Conservation (phyloP, 2,888 invertebrate species). For the Balanococcus diminutus region DNA sequence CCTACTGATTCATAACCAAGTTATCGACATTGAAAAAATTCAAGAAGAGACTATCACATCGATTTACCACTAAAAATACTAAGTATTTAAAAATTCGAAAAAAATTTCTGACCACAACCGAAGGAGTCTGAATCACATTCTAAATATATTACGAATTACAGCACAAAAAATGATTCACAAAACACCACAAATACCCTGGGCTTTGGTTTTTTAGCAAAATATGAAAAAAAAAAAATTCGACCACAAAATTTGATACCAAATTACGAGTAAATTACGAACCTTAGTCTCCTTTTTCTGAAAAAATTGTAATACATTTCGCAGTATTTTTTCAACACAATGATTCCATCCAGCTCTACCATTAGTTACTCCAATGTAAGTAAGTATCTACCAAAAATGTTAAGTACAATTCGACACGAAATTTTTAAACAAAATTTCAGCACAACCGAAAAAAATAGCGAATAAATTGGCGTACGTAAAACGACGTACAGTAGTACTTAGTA, state of each 20-base stretch:
- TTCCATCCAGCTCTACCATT: conserved; percentile 27
- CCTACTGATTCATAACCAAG: too few relatives aligned
- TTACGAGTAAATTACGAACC: background rate
- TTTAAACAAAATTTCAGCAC: background rate
- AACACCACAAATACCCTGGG: background rate
- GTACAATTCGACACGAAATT: background rate
- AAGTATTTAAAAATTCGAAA: background rate
- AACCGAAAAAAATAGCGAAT: background rate
- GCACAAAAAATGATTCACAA: background rate
- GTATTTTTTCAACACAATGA: conserved; percentile 21
- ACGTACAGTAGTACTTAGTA: background rate
- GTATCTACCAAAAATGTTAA: background rate
- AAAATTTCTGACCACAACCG: background rate
- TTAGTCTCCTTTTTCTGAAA: conserved; percentile 22
- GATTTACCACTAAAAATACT: too few relatives aligned
- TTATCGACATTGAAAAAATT: too few relatives aligned
- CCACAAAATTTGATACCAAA: background rate
- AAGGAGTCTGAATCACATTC: background rate
- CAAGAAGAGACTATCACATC: too few relatives aligned
- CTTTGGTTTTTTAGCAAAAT: too few relatives aligned
- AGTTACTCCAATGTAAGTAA: background rate
- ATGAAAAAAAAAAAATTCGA: too few relatives aligned
- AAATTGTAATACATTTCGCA: conserved; percentile 40
- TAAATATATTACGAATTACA: background rate
- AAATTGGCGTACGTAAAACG: background rate